Evolutionary conservation across 1,140 invertebrate genomes (phyloP).

Genomic region (Magallana angulata): DNA sequence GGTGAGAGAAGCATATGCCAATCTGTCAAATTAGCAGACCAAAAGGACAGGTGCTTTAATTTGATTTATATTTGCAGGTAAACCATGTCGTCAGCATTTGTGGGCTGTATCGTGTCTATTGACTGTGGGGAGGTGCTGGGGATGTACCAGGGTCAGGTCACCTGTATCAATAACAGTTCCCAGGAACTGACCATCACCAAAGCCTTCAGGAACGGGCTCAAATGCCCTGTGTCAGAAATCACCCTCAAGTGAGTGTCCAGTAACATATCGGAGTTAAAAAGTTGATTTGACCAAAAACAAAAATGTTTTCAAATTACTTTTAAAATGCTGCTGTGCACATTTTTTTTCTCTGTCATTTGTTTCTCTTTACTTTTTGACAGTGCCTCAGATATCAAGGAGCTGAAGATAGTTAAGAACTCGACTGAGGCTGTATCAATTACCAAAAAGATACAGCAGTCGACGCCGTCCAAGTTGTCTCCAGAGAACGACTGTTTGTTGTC

Average conservation of each 20-base stretch:
- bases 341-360: too few relatives aligned
- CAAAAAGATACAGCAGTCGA: constrained; percentile 56
- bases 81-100: constrained; percentile 51
- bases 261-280: too few relatives aligned
- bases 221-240: constrained; percentile 82
- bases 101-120: constrained; percentile 89
- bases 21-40: too few relatives aligned
- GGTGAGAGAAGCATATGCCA: too few relatives aligned
- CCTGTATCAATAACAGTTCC: constrained; percentile 84
- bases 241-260: constrained; percentile 78
- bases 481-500: constrained; percentile 60
- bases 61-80: constrained; percentile 12
- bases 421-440: constrained; percentile 80
- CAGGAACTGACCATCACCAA: constrained; percentile 87
- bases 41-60: too few relatives aligned
- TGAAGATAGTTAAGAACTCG: constrained; percentile 83
- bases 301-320: too few relatives aligned
- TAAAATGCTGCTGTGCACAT: too few relatives aligned
- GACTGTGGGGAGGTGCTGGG: constrained; percentile 86
- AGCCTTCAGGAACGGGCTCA: constrained; percentile 90
- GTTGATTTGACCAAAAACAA: too few relatives aligned
- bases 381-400: constrained; percentile 82
- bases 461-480: constrained; percentile 69
- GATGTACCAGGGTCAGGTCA: constrained; percentile 89
- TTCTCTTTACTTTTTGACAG: constrained; percentile 73